Evolutionary conservation across 2,797 vertebrate genomes (phyloP), one percentile per base, ranked within the genome.

Genomic region (Arctocebus calabarensis): DNA sequence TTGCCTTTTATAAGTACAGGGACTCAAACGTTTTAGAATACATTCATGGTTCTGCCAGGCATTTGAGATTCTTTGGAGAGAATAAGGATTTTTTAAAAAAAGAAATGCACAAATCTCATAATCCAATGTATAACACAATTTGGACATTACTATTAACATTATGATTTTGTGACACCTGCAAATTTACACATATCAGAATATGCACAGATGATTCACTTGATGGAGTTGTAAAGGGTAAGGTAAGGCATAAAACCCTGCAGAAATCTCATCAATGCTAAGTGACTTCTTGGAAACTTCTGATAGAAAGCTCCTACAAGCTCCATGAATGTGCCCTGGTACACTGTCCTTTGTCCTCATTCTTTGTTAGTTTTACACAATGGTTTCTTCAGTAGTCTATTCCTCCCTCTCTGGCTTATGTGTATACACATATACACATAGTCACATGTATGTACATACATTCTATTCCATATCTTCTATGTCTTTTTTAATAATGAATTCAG

Each of bases 1-100:
- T n/a, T 88, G 23, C 25, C 48, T 85, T n/a, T 32, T 83, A 5
- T 48, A 83, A 92, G 34, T 64, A 64, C 23, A 85, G 19, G 70
- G 34, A 2, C 82, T 71, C 73, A 71, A 93, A 79, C 34, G 64
- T 55, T 88, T 81, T 82, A 61, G 81, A 81, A 81, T 52, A 70
- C 73, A 84, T 40, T 90, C 45, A 77, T 43, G 34, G n/a, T 77
- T 1, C 13, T 59, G 16, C 43, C 68, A 84, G 20, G 48, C 11
- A 83, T 79, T 85, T 93, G 27, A 64, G 43, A 82, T 40, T 27
- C 29, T 93, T 85, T 91, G 40, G n/a, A 74, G 55, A 77, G 43
- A 86, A 86, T 79, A 29, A 91, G 22, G 12, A 61, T 70, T 78
- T 3, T 81, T 64, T 92, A 75, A 96, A 96, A 84, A 79, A 68